Evolutionary conservation across 2,888 invertebrate species (phyloP).

Genomic region (Gymnoscelis rufifasciata): DNA sequence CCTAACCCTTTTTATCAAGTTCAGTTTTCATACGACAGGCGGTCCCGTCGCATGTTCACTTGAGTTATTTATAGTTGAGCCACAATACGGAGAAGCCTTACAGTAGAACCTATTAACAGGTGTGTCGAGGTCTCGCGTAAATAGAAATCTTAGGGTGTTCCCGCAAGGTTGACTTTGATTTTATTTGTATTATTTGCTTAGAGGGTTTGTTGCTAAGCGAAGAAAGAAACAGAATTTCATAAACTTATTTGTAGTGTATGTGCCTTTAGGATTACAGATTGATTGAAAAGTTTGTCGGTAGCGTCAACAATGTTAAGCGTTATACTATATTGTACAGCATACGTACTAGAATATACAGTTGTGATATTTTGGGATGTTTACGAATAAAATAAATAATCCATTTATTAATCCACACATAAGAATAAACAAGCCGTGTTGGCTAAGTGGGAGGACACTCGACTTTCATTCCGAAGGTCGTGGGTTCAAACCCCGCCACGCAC

Average conservation of each 20-base stretch:
- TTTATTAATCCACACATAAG: too few relatives aligned
- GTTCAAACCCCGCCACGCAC: too few relatives aligned
- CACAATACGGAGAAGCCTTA: slow-evolving; percentile 21
- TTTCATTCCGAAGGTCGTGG: too few relatives aligned
- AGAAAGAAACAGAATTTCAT: neutral
- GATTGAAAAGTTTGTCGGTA: too few relatives aligned
- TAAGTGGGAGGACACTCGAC: too few relatives aligned
- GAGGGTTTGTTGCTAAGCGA: neutral
- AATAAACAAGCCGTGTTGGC: too few relatives aligned
- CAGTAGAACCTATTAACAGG: slow-evolving; percentile 19
- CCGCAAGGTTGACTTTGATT: slow-evolving; percentile 2
- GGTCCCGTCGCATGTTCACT: slow-evolving; percentile 15
- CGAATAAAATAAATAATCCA: too few relatives aligned
- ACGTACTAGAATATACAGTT: too few relatives aligned
- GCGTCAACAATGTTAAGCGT: too few relatives aligned
- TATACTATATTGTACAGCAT: too few relatives aligned
- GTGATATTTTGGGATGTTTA: too few relatives aligned
- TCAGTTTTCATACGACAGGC: slow-evolving; percentile 1
- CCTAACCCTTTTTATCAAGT: neutral
- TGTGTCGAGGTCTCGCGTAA: slow-evolving; percentile 21
- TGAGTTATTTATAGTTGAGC: slow-evolving; percentile 18
- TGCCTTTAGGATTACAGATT: too few relatives aligned
- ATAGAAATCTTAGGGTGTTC: slow-evolving; percentile 13
- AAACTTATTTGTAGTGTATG: neutral
- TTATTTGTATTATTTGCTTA: neutral